Base-by-base conservation (phyloP, 2,113 vertebrate genomes). In the Malaclemys terrapin region DNA sequence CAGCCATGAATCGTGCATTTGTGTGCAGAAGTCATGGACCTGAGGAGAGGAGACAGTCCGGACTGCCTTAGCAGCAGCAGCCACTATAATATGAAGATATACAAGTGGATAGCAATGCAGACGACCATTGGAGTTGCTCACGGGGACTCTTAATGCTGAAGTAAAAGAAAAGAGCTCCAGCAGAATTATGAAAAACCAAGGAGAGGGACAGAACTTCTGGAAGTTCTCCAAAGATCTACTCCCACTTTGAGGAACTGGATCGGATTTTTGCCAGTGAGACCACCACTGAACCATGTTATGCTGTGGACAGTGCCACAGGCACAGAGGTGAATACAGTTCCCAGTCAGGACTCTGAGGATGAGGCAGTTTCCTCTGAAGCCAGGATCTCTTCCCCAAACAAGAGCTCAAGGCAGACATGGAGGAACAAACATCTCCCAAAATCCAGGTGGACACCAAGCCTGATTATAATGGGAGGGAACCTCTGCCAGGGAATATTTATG, bases 121-220 rank as follows among this genome's bases (percentile, higher is more conserved):
- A 5, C 31, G 16, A 27, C 81, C 22, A 54, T 31, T 72, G 50
- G 31, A 4, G 76, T 89, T 85, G 35, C 3, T 6, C 27, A 6
- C 1, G 1, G 29, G 29, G 7, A 56, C 2, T 38, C 5, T 80
- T 87, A 79, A 0, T 8, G 6, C 10, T 49, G 50, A 27, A 56
- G 82, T 78, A 38, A 17, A 8, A n/a, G n/a, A 72, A 72, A 38
- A n/a, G 8, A 10, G 31, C 19, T n/a, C 19, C 35, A n/a, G 35
- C 13, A 69, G 16, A 69, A 69, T n/a, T 69, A 69, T 16, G 14
- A 69, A 69, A n/a, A 69, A 38, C 8, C 35, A 72, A 72, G 17
- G 35, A n/a, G 8, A 9, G 19, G 38, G 19, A 22, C 12, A 38
- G 12, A 17, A 7, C n/a, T 35, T 35, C 13, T 17, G 65, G 65